Evolutionary conservation across 1,140 invertebrate species (phyloP).

Genomic region (Acromyrmex echinatior): DNA sequence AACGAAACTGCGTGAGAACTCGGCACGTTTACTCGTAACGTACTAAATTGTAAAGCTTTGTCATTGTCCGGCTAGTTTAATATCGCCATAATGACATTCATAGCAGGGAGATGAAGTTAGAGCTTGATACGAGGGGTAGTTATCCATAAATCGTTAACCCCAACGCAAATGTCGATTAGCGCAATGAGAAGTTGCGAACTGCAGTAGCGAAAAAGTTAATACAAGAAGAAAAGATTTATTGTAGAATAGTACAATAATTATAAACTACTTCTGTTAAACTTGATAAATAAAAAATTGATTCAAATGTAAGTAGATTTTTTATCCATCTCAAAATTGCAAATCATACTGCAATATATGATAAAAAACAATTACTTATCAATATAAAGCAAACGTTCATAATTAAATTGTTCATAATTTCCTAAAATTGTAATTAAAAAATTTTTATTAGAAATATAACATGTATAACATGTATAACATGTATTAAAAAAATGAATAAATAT

Average conservation of each 20-base stretch:
- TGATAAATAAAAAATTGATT: not conserved
- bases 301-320: not conserved
- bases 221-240: not conserved
- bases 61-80: conserved; percentile 74
- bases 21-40: conserved; percentile 30
- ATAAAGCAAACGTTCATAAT: not conserved
- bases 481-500: not conserved
- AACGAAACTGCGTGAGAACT: conserved; percentile 58
- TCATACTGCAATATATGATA: not conserved
- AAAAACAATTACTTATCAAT: not conserved
- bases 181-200: not conserved
- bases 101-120: conserved; percentile 6
- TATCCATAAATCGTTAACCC: conserved; percentile 69
- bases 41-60: conserved; percentile 40
- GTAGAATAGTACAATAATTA: not conserved
- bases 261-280: not conserved
- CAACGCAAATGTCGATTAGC: conserved; percentile 60
- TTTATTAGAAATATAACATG: not conserved
- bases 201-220: conserved; percentile 60
- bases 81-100: conserved; percentile 70
- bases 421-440: conserved; percentile 3
- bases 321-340: not conserved
- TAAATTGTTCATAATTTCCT: not conserved
- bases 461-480: no score
- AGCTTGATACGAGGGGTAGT: conserved; percentile 59